Evolutionary conservation across 2,888 invertebrate species (phyloP), one percentile per base, ranked within the genome.

Genomic region (Leucoma salicis): DNA sequence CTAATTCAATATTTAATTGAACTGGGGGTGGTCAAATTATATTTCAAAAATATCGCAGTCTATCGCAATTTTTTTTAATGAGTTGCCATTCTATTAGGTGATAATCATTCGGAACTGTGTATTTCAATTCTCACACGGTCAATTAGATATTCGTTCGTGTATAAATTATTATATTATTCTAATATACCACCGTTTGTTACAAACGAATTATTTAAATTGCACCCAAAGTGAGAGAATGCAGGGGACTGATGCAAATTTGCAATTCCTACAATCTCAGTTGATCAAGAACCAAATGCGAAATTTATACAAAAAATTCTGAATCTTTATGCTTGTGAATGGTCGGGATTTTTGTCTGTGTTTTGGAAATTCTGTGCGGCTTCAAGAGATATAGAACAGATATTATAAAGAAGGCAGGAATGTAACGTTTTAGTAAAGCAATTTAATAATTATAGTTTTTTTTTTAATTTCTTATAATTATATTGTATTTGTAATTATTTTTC

Each of bases 171-270:
- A 54, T 62, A 71, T 70, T 73, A 78, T 75, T 74, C 65, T 70
- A 74, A 82, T 78, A 57, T 47, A 48, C 50, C 42, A 55, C 67
- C 77, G 78, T 83, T 85, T 81, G 79, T 83, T 78, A 83, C 56
- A 64, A 63, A 66, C 58, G 67, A 85, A 82, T 85, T 85, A 85
- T 87, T 87, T 72, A 86, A 85, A 87, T 85, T 76, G 68, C 62
- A 53, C 47, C 63, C 59, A 56, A 67, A 69, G 66, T 66, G 52
- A 52, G 49, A 46, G 54, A 62, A 62, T 60, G 63, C 56, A 56
- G 61, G 70, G 70, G 75, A 67, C 61, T 67, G 61, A 86, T 86
- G 84, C 81, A 82, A 84, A 85, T 82, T 69, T 61, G 63, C 68
- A 64, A 60, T 60, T 63, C 62, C 66, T 58, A 70, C 76, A 77